Conservation (phyloP, 1,140 invertebrate genomes). For the Platorchestia sp. region DNA sequence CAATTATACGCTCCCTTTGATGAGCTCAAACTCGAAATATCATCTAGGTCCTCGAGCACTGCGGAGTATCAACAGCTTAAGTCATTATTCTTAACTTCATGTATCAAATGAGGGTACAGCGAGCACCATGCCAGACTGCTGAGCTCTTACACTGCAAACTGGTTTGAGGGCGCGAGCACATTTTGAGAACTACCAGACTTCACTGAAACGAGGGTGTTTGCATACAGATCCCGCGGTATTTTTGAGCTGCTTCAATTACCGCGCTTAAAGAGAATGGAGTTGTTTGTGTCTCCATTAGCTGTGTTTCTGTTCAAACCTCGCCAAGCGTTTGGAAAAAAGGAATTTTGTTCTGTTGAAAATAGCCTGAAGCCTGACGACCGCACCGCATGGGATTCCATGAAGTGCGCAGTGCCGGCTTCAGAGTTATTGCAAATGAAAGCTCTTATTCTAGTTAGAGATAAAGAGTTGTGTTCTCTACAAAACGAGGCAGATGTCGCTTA, state of each 20-base stretch:
- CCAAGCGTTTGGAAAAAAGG: background rate
- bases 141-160: background rate
- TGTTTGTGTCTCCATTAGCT: conserved; percentile 30
- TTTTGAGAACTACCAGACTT: background rate
- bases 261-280: background rate
- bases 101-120: background rate
- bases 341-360: background rate
- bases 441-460: background rate
- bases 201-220: background rate
- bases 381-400: background rate
- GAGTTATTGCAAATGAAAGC: background rate
- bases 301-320: background rate
- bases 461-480: background rate
- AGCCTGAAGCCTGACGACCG: background rate
- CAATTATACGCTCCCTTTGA: background rate
- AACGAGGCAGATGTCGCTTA: too few relatives aligned
- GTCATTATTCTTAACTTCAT: background rate
- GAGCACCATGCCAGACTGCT: background rate
- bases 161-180: background rate
- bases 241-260: background rate
- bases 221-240: background rate
- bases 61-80: background rate
- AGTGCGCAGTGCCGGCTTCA: background rate
- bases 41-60: background rate
- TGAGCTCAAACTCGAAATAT: background rate